Evolutionary conservation across 1,140 invertebrate species (phyloP).

Genomic region (Orchesella cincta): DNA sequence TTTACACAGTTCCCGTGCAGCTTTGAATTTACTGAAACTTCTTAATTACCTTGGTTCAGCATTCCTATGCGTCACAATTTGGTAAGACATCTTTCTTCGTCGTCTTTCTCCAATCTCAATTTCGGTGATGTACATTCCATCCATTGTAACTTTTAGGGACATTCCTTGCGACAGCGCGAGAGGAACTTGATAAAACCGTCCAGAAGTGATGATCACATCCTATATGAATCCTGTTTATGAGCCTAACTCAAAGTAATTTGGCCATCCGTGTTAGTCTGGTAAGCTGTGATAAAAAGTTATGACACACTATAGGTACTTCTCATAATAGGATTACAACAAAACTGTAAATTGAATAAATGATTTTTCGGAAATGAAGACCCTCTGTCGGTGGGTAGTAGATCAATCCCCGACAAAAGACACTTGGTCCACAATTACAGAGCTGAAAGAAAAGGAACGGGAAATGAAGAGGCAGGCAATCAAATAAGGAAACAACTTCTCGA

Average conservation of each 20-base stretch:
- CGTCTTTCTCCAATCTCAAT: too few relatives aligned
- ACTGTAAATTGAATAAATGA: too few relatives aligned
- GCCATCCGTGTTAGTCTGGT: conserved; percentile 97
- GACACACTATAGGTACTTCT: too few relatives aligned
- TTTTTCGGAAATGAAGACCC: conserved; percentile 56
- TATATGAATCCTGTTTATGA: conserved; percentile 95
- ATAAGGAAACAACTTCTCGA: conserved; percentile 60
- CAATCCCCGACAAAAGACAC: conserved; percentile 59
- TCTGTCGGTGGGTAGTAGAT: conserved; percentile 67
- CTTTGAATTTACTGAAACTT: conserved; percentile 95
- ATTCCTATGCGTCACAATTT: conserved; percentile 91
- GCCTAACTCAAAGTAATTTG: conserved; percentile 90
- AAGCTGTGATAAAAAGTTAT: too few relatives aligned
- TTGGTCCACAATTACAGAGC: conserved; percentile 60
- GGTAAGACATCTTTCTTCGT: too few relatives aligned
- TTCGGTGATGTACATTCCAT: too few relatives aligned
- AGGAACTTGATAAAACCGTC: conserved; percentile 75
- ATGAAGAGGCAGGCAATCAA: conserved; percentile 61
- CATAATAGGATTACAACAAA: conserved; percentile 17
- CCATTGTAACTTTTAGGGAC: conserved; percentile 77
- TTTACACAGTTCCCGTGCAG: conserved; percentile 95
- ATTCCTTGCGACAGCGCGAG: conserved; percentile 87
- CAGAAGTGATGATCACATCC: conserved; percentile 76
- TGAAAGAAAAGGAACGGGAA: conserved; percentile 65
- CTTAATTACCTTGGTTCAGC: conserved; percentile 85